Conservation (phyloP, 2,797 vertebrate species). For the Nyctibius grandis region DNA sequence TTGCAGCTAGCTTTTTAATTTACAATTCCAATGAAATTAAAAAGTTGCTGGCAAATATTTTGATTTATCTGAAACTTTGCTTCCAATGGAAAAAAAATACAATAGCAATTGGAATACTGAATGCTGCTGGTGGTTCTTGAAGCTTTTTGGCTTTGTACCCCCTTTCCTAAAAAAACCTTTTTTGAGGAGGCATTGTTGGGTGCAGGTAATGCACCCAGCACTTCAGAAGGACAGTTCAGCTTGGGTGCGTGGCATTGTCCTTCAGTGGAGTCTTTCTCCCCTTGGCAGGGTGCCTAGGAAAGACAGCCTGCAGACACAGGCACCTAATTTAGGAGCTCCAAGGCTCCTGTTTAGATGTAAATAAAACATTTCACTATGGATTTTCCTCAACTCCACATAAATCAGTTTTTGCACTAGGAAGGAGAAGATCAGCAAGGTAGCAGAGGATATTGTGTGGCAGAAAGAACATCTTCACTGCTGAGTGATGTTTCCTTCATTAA, state of each 20-base stretch:
- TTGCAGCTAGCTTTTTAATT: constrained; percentile 18
- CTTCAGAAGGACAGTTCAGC: background rate
- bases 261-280: background rate
- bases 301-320: background rate
- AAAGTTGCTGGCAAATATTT: background rate
- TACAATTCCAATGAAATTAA: background rate
- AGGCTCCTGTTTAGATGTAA: background rate
- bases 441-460: background rate
- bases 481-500: background rate
- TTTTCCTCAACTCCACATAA: background rate
- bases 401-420: background rate
- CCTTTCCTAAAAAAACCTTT: background rate
- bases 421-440: background rate
- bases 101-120: background rate
- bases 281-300: background rate
- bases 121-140: background rate
- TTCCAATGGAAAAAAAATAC: background rate
- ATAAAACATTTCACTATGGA: background rate
- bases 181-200: background rate
- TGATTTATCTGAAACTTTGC: background rate
- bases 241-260: background rate
- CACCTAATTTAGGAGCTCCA: background rate
- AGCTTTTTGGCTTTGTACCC: background rate
- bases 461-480: background rate
- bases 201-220: background rate